These are phyloP conservation scores for Ischnus inquisitorius DNA, from an alignment of 2,888 invertebrate genomes.

Conservation along the genomic window DNA sequence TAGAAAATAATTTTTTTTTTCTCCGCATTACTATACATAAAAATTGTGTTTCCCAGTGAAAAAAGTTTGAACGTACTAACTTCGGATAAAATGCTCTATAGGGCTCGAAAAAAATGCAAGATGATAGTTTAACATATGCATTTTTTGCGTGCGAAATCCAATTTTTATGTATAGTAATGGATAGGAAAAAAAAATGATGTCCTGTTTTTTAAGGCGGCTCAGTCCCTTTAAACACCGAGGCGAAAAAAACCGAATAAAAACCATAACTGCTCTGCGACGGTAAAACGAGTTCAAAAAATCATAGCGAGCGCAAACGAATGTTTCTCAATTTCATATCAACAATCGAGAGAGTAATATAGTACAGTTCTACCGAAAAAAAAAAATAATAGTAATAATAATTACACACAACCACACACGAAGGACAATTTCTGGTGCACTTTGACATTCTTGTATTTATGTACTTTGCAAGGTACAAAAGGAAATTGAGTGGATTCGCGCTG, in stretches of 20 bases:
- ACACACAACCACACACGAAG: conserved; percentile 42
- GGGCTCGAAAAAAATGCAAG: too few relatives aligned
- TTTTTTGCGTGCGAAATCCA: too few relatives aligned
- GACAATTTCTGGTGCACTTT: conserved; percentile 53
- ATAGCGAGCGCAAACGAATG: conserved; percentile 28
- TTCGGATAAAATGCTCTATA: too few relatives aligned
- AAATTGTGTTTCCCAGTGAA: too few relatives aligned
- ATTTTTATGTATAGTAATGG: too few relatives aligned
- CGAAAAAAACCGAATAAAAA: conserved; percentile 14
- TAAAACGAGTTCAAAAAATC: not conserved
- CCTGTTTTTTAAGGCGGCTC: too few relatives aligned
- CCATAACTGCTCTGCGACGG: conserved; percentile 3
- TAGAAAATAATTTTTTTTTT: too few relatives aligned
- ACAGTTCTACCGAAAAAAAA: conserved; percentile 51
- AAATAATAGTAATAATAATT: conserved; percentile 16
- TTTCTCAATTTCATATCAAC: conserved; percentile 68
- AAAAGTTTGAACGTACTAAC: too few relatives aligned
- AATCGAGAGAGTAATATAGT: conserved; percentile 67
- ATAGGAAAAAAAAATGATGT: too few relatives aligned
- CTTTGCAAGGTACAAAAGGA: conserved; percentile 30
- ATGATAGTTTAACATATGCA: too few relatives aligned
- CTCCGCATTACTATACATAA: too few relatives aligned
- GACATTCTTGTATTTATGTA: conserved; percentile 65
- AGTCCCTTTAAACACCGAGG: too few relatives aligned
- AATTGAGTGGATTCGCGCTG: conserved; percentile 15